Evolutionary conservation across 1,140 invertebrate genomes (phyloP).

Genomic region (Neoseiulus cucumeris): DNA sequence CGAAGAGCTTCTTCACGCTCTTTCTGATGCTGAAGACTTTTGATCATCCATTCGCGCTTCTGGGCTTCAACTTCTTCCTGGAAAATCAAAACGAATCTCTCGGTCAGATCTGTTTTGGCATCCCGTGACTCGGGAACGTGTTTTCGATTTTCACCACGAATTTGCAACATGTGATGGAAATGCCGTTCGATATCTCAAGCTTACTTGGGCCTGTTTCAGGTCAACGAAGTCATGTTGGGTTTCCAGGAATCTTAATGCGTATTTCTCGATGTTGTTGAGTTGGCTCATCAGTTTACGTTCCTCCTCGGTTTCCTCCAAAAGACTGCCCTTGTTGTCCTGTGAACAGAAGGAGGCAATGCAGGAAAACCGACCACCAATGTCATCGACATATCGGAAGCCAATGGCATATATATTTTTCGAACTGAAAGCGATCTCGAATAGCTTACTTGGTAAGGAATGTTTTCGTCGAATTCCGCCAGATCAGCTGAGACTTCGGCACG

Average conservation of each 20-base stretch:
- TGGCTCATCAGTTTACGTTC: constrained; percentile 26
- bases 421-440: no score
- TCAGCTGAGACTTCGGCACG: constrained; percentile 81
- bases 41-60: constrained; percentile 82
- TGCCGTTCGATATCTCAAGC: no score
- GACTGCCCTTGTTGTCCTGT: background rate
- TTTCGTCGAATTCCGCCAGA: constrained; percentile 88
- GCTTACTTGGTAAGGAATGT: constrained; percentile 57
- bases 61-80: constrained; percentile 58
- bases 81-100: constrained; percentile 14
- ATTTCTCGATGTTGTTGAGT: constrained; percentile 74
- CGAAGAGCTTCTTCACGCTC: constrained; percentile 32
- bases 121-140: background rate
- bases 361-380: background rate
- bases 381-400: no score
- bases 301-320: background rate
- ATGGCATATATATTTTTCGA: no score
- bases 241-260: constrained; percentile 80
- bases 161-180: no score
- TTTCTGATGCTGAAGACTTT: constrained; percentile 42
- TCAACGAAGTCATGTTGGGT: constrained; percentile 64
- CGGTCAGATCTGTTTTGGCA: constrained; percentile 1
- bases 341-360: constrained; percentile 16
- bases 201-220: constrained; percentile 58
- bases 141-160: background rate